Evolutionary conservation across 2,113 vertebrate species (phyloP).

Genomic region (Serilophus lunatus): DNA sequence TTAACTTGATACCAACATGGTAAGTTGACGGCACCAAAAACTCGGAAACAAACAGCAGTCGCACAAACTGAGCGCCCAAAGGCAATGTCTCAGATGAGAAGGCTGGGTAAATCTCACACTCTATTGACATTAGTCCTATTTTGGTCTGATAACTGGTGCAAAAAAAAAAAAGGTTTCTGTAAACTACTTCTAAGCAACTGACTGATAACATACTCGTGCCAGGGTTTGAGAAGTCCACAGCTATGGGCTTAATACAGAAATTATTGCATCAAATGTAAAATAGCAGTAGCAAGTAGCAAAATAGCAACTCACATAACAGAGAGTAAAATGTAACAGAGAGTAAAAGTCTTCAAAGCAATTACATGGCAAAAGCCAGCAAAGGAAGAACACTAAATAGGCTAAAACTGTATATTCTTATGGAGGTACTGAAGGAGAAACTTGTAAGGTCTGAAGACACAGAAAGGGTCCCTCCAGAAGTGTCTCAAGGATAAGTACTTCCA

Average conservation of each 20-base stretch:
- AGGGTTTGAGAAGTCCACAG: neutral
- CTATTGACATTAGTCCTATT: neutral
- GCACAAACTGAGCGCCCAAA: neutral
- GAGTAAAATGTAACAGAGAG: neutral
- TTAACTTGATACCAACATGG: neutral
- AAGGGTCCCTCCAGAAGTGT: neutral
- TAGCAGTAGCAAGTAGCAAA: neutral
- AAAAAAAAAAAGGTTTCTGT: neutral
- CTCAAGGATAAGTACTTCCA: neutral
- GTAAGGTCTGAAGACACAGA: neutral
- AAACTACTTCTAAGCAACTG: neutral
- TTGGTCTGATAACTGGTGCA: too few relatives aligned
- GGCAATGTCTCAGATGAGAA: neutral
- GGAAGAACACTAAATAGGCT: neutral
- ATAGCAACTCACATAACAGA: neutral
- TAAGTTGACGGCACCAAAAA: neutral
- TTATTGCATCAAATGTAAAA: neutral
- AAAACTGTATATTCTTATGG: neutral
- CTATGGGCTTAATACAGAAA: neutral
- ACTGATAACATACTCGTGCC: neutral
- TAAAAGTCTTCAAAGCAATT: neutral
- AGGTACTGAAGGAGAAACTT: neutral
- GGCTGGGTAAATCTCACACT: neutral
- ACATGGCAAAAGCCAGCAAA: neutral
- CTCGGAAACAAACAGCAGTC: neutral